A percentile compares a stretch with the other conserved stretches of the same genome.
Evolutionary conservation across 2,888 invertebrate genomes (phyloP).

Genomic region (Ophioninae sp.): DNA sequence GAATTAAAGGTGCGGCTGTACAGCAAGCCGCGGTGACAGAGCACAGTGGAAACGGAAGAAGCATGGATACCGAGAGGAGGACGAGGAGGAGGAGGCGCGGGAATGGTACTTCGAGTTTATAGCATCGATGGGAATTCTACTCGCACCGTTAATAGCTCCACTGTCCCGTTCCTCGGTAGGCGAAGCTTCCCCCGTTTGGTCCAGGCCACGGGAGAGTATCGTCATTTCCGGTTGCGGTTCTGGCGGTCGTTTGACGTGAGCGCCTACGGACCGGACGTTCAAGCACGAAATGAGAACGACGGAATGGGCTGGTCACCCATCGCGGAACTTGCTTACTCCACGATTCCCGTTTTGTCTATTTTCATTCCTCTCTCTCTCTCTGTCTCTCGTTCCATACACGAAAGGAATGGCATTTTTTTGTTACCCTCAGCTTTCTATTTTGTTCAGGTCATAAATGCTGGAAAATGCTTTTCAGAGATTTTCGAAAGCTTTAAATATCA

Average conservation of each 20-base stretch:
- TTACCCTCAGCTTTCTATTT: too few species aligned
- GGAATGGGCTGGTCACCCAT: slow-evolving; percentile 20
- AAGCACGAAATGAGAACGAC: slow-evolving; percentile 42
- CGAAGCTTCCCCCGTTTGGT: slow-evolving; percentile 32
- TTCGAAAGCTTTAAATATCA: too few species aligned
- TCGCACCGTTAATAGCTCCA: slow-evolving; percentile 58
- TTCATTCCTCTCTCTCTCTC: too few species aligned
- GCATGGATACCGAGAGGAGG: slow-evolving; percentile 8
- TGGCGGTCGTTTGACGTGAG: slow-evolving; percentile 54
- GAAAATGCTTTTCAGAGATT: too few species aligned
- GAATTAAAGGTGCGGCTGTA: slow-evolving; percentile 21
- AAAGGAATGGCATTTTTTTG: too few species aligned
- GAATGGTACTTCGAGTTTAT: too few species aligned
- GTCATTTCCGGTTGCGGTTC: slow-evolving; percentile 55
- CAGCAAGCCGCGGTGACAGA: slow-evolving; percentile 12
- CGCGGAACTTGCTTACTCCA: slow-evolving; percentile 31
- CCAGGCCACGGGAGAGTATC: slow-evolving; percentile 50
- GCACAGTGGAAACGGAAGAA: slow-evolving; percentile 10
- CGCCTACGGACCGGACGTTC: slow-evolving; percentile 14
- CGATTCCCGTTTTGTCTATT: slow-evolving; percentile 20
- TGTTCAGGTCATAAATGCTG: too few species aligned
- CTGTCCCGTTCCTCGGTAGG: slow-evolving; percentile 33
- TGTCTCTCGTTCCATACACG: too few species aligned
- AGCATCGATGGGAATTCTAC: slow-evolving; percentile 43
- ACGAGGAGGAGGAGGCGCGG: too few species aligned